These are phyloP conservation scores for Babylonia areolata DNA, from an alignment of 1,140 invertebrate genomes.

Conservation along the genomic window DNA sequence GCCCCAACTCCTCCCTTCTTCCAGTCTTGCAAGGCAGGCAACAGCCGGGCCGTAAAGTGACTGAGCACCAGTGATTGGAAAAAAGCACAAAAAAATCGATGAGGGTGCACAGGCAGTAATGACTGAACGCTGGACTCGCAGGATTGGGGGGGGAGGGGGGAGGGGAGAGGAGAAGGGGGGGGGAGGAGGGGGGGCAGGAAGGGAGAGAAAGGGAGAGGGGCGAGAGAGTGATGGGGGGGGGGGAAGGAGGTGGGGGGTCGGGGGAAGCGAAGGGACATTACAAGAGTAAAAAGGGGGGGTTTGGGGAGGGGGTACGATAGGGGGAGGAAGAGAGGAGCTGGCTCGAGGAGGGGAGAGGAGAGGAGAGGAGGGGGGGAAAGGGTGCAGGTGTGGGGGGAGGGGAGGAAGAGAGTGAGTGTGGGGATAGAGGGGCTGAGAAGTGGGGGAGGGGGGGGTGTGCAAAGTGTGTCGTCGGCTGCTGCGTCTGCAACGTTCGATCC, in stretches of 20 bases:
- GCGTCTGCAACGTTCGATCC: not conserved
- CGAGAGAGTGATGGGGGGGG: too few relatives aligned
- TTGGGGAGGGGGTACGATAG: not conserved
- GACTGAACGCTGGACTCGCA: not conserved
- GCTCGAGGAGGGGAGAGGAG: conserved; percentile 4
- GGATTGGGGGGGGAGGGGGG: not conserved
- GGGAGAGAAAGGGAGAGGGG: not conserved
- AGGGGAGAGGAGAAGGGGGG: not conserved
- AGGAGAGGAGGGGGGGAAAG: not conserved
- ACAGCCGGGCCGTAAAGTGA: too few relatives aligned
- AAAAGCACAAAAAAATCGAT: too few relatives aligned
- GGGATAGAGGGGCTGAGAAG: not conserved
- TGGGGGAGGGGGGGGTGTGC: not conserved
- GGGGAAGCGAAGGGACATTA: not conserved
- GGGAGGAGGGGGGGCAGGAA: not conserved
- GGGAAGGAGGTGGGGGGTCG: not conserved
- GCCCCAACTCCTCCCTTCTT: too few relatives aligned
- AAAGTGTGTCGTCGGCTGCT: not conserved
- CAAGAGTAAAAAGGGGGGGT: not conserved
- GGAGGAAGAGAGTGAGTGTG: not conserved
- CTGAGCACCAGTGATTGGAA: too few relatives aligned
- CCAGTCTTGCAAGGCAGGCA: too few relatives aligned
- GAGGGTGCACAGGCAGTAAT: too few relatives aligned
- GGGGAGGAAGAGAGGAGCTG: not conserved
- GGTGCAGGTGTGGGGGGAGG: not conserved